Conservation (phyloP, 2,797 vertebrate genomes). For the Simalia tracyae region DNA sequence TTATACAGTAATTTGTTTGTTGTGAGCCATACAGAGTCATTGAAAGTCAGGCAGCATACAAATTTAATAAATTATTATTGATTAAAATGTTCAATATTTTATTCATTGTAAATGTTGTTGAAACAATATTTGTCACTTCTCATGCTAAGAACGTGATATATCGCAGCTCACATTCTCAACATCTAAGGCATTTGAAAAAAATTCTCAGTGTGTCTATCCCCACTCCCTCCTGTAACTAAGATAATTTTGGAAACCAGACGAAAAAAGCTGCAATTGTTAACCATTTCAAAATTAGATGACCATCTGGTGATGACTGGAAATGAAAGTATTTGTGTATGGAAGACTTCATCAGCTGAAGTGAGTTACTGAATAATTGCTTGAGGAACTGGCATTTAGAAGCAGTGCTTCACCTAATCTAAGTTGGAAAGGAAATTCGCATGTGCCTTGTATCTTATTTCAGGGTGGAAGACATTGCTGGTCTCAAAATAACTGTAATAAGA, state of each 20-base stretch:
- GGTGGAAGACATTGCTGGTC: constrained; percentile 9
- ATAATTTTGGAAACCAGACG: neutral
- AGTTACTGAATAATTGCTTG: neutral
- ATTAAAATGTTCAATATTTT: neutral
- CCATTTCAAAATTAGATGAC: neutral
- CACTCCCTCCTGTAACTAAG: neutral
- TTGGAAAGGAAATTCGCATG: neutral
- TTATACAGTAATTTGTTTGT: neutral
- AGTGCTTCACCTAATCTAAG: neutral
- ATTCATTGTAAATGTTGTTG: neutral
- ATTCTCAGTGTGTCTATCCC: neutral
- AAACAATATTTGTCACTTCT: neutral
- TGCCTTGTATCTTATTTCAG: neutral
- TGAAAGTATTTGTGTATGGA: neutral
- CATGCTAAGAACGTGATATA: neutral
- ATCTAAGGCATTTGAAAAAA: neutral
- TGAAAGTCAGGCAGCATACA: neutral
- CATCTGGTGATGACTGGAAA: neutral
- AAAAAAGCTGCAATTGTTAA: neutral
- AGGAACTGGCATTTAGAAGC: neutral
- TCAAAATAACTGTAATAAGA: constrained; percentile 13
- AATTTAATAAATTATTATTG: neutral
- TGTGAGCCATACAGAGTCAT: neutral
- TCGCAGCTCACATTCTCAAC: neutral
- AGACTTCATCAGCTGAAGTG: constrained; percentile 5